Percentiles rank a stretch among this genome's conserved stretches.
phyloP scores from a whole-genome alignment of 2,797 vertebrate species.

The Onychomys torridus region DNA sequence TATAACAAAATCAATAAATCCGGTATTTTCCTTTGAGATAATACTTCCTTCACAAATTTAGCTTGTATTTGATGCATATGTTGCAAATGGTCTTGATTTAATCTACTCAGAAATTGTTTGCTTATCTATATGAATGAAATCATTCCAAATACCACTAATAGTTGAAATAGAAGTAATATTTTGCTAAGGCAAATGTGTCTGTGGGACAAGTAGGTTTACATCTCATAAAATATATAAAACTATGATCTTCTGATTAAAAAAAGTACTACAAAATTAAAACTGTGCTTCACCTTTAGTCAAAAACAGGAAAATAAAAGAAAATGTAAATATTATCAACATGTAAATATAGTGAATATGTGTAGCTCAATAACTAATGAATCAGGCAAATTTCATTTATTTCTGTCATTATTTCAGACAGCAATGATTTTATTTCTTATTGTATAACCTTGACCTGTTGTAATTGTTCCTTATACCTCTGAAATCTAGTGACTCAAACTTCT shows the following conservation, averaged over 20 bases:
- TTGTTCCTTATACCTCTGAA: conserved; percentile 30
- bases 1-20: neutral
- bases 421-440: conserved; percentile 19
- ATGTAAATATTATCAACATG: neutral
- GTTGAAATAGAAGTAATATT: conserved; percentile 3
- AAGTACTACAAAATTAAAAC: neutral
- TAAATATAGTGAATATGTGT: neutral
- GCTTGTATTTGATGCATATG: neutral
- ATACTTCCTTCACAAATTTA: neutral
- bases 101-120: neutral
- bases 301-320: neutral
- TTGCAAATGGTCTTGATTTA: neutral
- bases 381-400: neutral
- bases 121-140: neutral
- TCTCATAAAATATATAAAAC: conserved; percentile 19
- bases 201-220: neutral
- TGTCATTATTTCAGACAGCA: conserved; percentile 26
- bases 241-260: neutral
- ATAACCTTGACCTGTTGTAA: neutral
- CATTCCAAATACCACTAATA: neutral
- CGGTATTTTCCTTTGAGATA: neutral
- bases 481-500: neutral
- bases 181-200: neutral
- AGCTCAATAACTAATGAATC: neutral
- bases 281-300: neutral